Conservation (phyloP, 2,797 vertebrate genomes). For the Ctenosaura bakeri region DNA sequence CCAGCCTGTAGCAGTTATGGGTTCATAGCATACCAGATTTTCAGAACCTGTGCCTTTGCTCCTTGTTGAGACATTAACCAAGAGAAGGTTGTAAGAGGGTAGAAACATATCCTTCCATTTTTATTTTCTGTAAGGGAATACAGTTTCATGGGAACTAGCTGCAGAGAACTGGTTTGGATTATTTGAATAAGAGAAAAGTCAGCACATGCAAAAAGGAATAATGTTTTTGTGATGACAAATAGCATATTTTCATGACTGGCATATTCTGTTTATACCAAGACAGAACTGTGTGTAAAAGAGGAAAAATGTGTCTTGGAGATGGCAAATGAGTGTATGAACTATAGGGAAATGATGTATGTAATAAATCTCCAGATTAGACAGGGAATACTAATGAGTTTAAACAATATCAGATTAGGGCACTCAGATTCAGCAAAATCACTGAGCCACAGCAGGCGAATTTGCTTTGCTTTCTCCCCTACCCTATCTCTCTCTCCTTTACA, state of each 20-base stretch:
- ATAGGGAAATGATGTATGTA: conserved; percentile 81
- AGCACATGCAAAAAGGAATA: not conserved
- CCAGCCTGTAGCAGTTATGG: not conserved
- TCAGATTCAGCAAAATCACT: conserved; percentile 71
- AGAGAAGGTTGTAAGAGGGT: not conserved
- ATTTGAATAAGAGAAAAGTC: conserved; percentile 40
- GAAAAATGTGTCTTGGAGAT: conserved; percentile 70
- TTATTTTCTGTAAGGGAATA: not conserved
- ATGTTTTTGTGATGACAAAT: conserved; percentile 10
- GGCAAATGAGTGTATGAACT: conserved; percentile 77
- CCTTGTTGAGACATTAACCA: not conserved
- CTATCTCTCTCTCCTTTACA: conserved; percentile 63
- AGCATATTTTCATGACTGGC: conserved; percentile 39
- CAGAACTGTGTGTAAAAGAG: conserved; percentile 60
- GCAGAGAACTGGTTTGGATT: conserved; percentile 37
- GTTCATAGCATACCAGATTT: not conserved
- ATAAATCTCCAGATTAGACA: conserved; percentile 77
- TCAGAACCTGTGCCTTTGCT: not conserved
- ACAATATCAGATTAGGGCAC: conserved; percentile 68
- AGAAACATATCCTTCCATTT: not conserved
- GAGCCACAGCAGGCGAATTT: conserved; percentile 69
- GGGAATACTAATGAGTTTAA: conserved; percentile 79
- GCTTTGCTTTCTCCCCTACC: conserved; percentile 51
- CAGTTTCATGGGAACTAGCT: not conserved
- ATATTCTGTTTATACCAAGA: conserved; percentile 49